Conservation (phyloP, 2,797 vertebrate species). For the Siniperca scherzeri region DNA sequence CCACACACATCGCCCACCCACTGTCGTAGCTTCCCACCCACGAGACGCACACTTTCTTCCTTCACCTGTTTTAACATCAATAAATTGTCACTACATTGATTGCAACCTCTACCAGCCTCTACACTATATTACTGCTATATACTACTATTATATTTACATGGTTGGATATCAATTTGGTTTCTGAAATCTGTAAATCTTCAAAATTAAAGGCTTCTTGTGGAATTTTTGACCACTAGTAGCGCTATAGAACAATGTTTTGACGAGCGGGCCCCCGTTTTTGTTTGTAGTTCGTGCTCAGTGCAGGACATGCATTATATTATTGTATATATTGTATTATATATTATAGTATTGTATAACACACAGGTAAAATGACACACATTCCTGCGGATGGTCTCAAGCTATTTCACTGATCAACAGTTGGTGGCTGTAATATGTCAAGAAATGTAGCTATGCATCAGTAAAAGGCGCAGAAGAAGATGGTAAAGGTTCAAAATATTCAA, state of each 20-base stretch:
- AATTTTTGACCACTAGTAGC: not conserved
- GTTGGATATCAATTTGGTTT: not conserved
- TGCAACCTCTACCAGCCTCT: no score
- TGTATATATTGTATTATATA: no score
- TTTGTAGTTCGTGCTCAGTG: not conserved
- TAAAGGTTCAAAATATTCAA: not conserved
- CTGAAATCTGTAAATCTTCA: not conserved
- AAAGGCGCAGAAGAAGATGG: not conserved
- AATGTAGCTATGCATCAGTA: not conserved
- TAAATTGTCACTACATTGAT: not conserved
- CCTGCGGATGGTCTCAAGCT: no score
- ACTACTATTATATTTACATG: not conserved
- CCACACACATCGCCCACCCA: slow-evolving; percentile 32
- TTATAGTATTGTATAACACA: no score
- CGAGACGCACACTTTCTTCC: not conserved
- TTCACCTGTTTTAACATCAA: slow-evolving; percentile 7
- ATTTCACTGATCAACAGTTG: no score
- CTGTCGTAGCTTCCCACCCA: slow-evolving; percentile 19
- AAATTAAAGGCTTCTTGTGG: not conserved
- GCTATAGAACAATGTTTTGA: not conserved
- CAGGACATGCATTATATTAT: no score
- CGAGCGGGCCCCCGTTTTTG: not conserved
- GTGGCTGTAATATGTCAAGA: no score
- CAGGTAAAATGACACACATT: no score
- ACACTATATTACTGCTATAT: not conserved